Percentiles rank a stretch among this genome's conserved stretches.
phyloP scores from a whole-genome alignment of 2,888 invertebrate genomes.

The Holacanthella duospinosa region DNA sequence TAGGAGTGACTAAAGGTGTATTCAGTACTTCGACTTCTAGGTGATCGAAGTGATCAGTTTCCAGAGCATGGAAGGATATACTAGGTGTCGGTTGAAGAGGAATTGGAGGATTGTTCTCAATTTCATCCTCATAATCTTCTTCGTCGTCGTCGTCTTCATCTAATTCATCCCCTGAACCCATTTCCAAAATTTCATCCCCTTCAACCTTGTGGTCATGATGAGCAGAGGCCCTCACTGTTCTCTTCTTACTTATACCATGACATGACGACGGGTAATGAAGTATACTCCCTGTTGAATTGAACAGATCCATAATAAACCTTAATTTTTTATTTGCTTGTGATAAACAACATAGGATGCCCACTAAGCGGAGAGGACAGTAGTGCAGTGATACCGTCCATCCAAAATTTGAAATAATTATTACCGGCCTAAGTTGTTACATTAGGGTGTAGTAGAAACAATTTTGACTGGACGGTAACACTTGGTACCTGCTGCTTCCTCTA shows the following conservation, averaged over 20 bases:
- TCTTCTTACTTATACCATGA: background rate
- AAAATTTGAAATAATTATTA: too few relatives aligned
- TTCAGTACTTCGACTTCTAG: background rate
- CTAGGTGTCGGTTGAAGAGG: background rate
- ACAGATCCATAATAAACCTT: too few relatives aligned
- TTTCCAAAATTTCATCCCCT: background rate
- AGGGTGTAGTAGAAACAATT: too few relatives aligned
- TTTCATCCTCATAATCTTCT: conserved; percentile 2
- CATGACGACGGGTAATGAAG: background rate
- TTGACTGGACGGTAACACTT: too few relatives aligned
- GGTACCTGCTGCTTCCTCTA: too few relatives aligned
- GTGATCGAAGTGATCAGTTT: background rate
- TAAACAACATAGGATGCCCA: too few relatives aligned
- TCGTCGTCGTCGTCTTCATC: conserved; percentile 6
- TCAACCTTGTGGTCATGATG: background rate
- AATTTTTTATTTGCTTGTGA: too few relatives aligned
- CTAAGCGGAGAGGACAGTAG: too few relatives aligned
- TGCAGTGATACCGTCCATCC: too few relatives aligned
- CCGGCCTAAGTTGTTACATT: too few relatives aligned
- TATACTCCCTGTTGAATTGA: background rate
- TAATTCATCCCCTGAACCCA: conserved; percentile 9
- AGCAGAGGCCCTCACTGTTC: background rate
- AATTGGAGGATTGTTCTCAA: background rate
- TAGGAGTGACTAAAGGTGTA: background rate
- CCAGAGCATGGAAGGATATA: background rate